Evolutionary conservation across 2,888 invertebrate species (phyloP).

Genomic region (Himalopsyche japonica): DNA sequence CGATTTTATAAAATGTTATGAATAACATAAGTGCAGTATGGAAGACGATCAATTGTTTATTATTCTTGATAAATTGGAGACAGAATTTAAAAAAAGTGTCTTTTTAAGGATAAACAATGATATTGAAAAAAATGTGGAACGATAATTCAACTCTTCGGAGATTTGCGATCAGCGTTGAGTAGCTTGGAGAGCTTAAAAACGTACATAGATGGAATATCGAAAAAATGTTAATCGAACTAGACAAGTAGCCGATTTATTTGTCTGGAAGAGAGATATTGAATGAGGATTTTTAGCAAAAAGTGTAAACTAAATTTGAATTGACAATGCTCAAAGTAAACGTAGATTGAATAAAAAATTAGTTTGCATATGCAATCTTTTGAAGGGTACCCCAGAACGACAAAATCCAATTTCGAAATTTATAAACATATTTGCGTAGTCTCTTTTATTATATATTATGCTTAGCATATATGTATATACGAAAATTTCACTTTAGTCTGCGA

Average conservation of each 20-base stretch:
- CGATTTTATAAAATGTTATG: too few relatives aligned
- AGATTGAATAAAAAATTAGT: too few relatives aligned
- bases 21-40: not conserved
- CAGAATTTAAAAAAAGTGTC: too few relatives aligned
- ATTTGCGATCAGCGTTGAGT: not conserved
- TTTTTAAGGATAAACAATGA: not conserved
- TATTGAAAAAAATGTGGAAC: not conserved
- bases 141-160: not conserved
- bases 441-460: too few relatives aligned
- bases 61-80: too few relatives aligned
- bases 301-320: not conserved
- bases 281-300: not conserved
- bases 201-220: not conserved
- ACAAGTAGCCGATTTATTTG: not conserved
- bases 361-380: not conserved
- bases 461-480: too few relatives aligned
- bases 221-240: not conserved
- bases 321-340: not conserved
- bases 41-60: not conserved
- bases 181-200: not conserved
- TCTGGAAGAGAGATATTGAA: not conserved
- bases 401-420: not conserved
- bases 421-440: not conserved
- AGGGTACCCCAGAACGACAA: not conserved
- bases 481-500: too few relatives aligned